Base-by-base conservation (phyloP, 2,888 invertebrate genomes). In the Apotomis capreana region DNA sequence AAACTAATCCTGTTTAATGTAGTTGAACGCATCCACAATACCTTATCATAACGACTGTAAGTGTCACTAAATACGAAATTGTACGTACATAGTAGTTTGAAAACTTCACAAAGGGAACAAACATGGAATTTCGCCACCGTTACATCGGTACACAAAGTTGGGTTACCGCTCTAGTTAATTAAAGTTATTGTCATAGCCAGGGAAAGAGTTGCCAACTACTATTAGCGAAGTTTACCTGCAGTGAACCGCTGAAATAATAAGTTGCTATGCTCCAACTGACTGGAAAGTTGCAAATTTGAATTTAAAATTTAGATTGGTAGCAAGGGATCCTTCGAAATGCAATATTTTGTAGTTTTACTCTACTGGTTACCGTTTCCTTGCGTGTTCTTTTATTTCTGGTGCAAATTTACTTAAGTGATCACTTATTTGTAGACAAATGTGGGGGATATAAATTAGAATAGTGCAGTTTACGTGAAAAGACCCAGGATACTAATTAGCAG, bases 191-290 rank as follows among this genome's bases (percentile, higher is more conserved):
- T 65, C 65, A 57, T 46, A 46, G 55, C 65, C 55, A 57, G 57
- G 46, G 65, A 65, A 65, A 65, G 65, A 65, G 65, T 65, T 65
- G 65, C 55, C 65, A 65, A 65, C 65, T 57, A 26, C 65, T 57
- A 65, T 65, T 57, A 57, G 65, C 57, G 55, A 65, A 65, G 65
- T 65, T 65, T 65, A 65, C 65, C 65, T 65, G 65, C 54, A 36
- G 36, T 36, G 46, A n/a, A 65, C 55, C 65, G 57, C 65, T 26
- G 65, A 55, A 57, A 65, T 65, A 55, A 65, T 65, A 65, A 58
- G 58, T 37, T 57, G 65, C 65, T n/a, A 57, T 65, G 55, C 46
- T 57, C 54, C 55, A 64, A 57, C 55, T 46, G 55, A 36, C 46
- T 44, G 46, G 65, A n/a, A 65, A 65, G 40, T 65, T 54, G 63